Base-by-base conservation (phyloP, 2,888 invertebrate genomes). In the Phyllotreta striolata region DNA sequence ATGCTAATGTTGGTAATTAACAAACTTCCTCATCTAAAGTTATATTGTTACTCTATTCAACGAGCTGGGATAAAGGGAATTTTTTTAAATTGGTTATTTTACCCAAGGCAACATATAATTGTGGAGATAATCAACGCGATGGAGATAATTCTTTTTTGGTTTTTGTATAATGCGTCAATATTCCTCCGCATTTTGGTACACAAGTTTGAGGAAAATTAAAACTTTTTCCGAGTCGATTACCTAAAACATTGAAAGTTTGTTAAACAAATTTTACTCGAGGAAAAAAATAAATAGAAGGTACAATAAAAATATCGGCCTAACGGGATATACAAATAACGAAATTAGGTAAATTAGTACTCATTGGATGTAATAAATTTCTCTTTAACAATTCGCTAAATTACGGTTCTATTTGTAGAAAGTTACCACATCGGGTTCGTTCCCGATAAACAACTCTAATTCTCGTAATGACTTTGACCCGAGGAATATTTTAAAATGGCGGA, bases 11-110 rank as follows among this genome's bases (percentile, higher is more conserved):
- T 38, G 6, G 51, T 63, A 61, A 64, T 67, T 61, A 65, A 62
- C 65, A 63, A 67, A 64, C 56, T 67, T 60, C 41, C 54, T 60
- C 63, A 64, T 63, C 64, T 57, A 67, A 67, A 67, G 64, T 67
- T 67, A 60, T 62, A 64, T 60, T 62, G 60, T 62, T 54, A 56
- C 43, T 62, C 57, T 49, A 34, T 38, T 61, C 12, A 44, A 46
- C 13, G 35, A 39, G 47, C 6, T 41, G 47, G 49, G 38, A 12
- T 39, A 51, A 54, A 51, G 52, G 41, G 40, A 57, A 49, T 59
- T 64, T 67, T 67, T 59, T 37, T 49, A 60, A n/a, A 64, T 61
- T 13, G 43, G 34, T 55, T 56, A 57, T 60, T 40, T 55, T 43
- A 43, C 49, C 49, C 35, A 24, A 10, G 57, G 57, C 47, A 12